Conservation (phyloP, 1,140 invertebrate species). For the Proales similis region DNA sequence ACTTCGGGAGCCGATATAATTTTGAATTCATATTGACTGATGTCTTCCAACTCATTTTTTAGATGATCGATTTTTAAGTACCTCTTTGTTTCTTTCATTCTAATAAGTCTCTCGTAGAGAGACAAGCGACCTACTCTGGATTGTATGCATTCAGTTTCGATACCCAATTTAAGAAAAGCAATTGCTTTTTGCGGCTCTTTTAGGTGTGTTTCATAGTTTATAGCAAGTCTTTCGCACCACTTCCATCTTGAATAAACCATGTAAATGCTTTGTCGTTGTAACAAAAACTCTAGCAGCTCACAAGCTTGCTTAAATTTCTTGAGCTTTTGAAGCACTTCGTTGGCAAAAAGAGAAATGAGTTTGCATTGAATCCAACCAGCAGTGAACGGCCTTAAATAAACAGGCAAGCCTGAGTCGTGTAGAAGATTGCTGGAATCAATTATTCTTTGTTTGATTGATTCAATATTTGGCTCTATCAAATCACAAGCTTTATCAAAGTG, state of each 20-base stretch:
- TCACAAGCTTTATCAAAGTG: constrained; percentile 43
- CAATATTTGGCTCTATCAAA: constrained; percentile 39
- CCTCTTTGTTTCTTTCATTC: constrained; percentile 26
- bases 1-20: constrained; percentile 41
- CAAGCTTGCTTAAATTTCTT: constrained; percentile 55
- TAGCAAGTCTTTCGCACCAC: constrained; percentile 57
- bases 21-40: constrained; percentile 38
- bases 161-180: constrained; percentile 1
- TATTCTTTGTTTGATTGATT: constrained; percentile 7
- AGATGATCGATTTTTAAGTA: constrained; percentile 39
- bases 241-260: constrained; percentile 52
- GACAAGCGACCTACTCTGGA: neutral
- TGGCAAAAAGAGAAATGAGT: constrained; percentile 48
- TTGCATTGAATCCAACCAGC: constrained; percentile 52
- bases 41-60: constrained; percentile 42
- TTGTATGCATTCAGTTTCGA: neutral
- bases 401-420: constrained; percentile 49
- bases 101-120: neutral
- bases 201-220: constrained; percentile 57
- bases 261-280: constrained; percentile 51
- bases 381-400: constrained; percentile 54
- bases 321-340: constrained; percentile 54
- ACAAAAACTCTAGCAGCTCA: constrained; percentile 49
- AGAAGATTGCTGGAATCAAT: constrained; percentile 39
- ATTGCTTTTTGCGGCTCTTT: constrained; percentile 50